Evolutionary conservation across 2,888 invertebrate genomes (phyloP).

Genomic region (Apamea monoglypha): DNA sequence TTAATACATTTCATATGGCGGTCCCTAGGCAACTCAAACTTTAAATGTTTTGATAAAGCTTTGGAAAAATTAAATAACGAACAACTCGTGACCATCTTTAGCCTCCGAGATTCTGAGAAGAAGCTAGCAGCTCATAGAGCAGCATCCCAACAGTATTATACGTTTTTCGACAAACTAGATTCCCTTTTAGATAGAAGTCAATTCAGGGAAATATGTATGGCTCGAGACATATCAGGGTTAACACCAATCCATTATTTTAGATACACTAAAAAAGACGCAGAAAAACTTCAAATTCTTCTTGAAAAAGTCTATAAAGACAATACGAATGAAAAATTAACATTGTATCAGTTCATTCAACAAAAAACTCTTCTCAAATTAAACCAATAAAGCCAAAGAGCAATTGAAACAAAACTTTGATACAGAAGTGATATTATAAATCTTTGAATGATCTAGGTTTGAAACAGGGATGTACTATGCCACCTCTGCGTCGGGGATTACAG

Average conservation of each 20-base stretch:
- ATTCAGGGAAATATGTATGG: slow-evolving; percentile 33
- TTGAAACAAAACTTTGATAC: background rate
- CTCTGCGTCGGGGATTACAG: too few species aligned
- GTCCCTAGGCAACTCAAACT: background rate
- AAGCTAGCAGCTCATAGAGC: slow-evolving; percentile 33
- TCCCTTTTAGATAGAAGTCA: slow-evolving; percentile 19
- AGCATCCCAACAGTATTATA: slow-evolving; percentile 25
- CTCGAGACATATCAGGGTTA: slow-evolving; percentile 27
- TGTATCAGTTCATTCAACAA: background rate
- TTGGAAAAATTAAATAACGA: slow-evolving; percentile 29
- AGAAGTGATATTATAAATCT: background rate
- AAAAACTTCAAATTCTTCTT: slow-evolving; percentile 22
- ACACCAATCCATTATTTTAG: slow-evolving; percentile 42
- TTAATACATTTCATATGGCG: background rate
- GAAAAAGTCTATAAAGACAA: slow-evolving; percentile 28
- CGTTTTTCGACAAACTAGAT: slow-evolving; percentile 43
- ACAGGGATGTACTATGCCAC: too few species aligned
- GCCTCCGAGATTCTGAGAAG: slow-evolving; percentile 14
- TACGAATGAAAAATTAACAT: slow-evolving; percentile 9
- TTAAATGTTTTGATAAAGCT: slow-evolving; percentile 26
- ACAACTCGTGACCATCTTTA: slow-evolving; percentile 26
- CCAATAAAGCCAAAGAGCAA: background rate
- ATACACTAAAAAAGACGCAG: background rate
- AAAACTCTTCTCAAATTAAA: background rate
- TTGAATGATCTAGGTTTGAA: too few species aligned